Percentiles rank a stretch among this genome's conserved stretches.
Evolutionary conservation across 2,113 vertebrate genomes (phyloP).

Genomic region (Athene noctua): DNA sequence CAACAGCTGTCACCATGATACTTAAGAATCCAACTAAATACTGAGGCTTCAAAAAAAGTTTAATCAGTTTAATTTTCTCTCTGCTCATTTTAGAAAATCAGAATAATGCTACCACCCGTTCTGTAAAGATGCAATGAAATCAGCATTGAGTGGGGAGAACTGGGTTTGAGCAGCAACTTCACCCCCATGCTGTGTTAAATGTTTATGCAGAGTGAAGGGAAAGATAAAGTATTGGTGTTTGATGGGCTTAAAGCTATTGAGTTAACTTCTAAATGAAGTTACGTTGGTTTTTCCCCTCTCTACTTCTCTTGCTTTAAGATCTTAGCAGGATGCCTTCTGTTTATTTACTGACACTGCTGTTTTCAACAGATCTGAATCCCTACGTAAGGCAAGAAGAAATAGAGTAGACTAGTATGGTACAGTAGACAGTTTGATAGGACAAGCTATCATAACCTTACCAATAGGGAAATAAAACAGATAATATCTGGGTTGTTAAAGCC

Average conservation of each 20-base stretch:
- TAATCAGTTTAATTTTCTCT: neutral
- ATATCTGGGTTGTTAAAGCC: neutral
- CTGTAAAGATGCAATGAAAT: neutral
- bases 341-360: neutral
- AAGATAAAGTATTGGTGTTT: neutral
- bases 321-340: neutral
- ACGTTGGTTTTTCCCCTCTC: neutral
- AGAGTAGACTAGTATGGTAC: neutral
- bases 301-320: neutral
- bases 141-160: neutral
- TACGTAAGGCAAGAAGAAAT: neutral
- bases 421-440: neutral
- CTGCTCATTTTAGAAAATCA: neutral
- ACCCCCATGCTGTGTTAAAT: neutral
- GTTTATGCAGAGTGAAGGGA: neutral
- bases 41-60: neutral
- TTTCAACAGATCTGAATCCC: neutral
- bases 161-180: neutral
- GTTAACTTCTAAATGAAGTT: neutral
- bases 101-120: neutral
- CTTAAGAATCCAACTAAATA: neutral
- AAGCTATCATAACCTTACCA: neutral
- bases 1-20: neutral
- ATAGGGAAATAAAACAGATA: constrained; percentile 24
- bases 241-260: neutral